Evolutionary conservation across 2,113 vertebrate genomes (phyloP).

Genomic region (Rousettus leschenaultii): DNA sequence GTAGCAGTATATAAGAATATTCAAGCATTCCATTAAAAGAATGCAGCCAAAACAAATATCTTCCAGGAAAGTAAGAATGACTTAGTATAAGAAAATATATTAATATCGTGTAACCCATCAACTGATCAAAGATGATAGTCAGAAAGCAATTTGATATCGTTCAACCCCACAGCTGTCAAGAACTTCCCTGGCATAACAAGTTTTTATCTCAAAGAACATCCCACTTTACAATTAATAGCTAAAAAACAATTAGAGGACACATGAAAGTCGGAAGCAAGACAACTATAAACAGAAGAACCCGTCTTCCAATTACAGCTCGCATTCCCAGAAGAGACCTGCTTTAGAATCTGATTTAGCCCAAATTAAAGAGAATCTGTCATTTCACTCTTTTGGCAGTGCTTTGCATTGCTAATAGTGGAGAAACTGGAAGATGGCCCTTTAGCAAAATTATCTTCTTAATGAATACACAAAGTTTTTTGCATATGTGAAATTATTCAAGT

Average conservation of each 20-base stretch:
- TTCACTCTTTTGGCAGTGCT: not conserved
- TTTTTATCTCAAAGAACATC: not conserved
- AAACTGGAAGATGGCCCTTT: slow-evolving; percentile 14
- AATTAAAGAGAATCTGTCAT: slow-evolving; percentile 46
- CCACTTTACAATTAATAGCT: slow-evolving; percentile 31
- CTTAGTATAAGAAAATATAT: not conserved
- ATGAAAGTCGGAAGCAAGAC: slow-evolving; percentile 29
- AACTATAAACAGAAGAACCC: not conserved
- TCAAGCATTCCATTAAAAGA: not conserved
- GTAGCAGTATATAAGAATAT: not conserved
- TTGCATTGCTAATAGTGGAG: slow-evolving; percentile 39
- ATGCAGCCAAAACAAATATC: not conserved
- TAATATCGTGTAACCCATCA: not conserved
- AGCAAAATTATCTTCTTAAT: slow-evolving; percentile 58
- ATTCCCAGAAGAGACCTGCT: slow-evolving; percentile 5
- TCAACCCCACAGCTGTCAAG: not conserved
- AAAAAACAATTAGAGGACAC: slow-evolving; percentile 26
- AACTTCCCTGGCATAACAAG: not conserved
- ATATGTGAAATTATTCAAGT: not conserved
- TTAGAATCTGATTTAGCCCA: not conserved
- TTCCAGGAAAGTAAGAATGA: not conserved
- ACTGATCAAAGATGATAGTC: not conserved
- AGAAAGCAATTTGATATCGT: not conserved
- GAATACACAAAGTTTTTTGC: not conserved
- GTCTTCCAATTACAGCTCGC: not conserved